A percentile compares a stretch with the other conserved stretches of the same genome.
Evolutionary conservation across 2,113 vertebrate genomes (phyloP).

Genomic region (Pavo muticus): DNA sequence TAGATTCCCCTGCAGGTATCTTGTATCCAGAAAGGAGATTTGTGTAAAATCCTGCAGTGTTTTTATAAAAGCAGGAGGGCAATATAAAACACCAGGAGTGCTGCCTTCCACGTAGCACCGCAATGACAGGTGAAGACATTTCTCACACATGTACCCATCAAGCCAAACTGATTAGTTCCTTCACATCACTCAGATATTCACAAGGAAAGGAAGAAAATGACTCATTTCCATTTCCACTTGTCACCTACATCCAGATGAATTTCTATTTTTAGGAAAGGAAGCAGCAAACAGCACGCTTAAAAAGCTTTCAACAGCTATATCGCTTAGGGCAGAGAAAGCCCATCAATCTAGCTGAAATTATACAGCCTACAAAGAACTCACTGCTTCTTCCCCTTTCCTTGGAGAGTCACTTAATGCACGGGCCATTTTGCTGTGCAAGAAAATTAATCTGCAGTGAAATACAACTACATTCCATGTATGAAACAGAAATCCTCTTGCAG

Average conservation of each 20-base stretch:
- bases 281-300: slow-evolving; percentile 27
- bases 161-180: slow-evolving; percentile 1
- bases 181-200: neutral
- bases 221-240: slow-evolving; percentile 62
- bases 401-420: neutral
- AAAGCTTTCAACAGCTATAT: slow-evolving; percentile 43
- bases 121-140: neutral
- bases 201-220: slow-evolving; percentile 45
- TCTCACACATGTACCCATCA: neutral
- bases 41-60: neutral
- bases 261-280: slow-evolving; percentile 66
- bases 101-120: neutral
- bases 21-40: neutral
- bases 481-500: neutral
- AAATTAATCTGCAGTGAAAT: neutral
- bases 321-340: slow-evolving; percentile 31
- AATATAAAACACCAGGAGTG: neutral
- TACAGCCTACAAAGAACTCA: slow-evolving; percentile 4
- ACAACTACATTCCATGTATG: neutral
- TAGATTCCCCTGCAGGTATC: neutral
- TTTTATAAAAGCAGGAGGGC: neutral
- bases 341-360: slow-evolving; percentile 50
- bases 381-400: neutral
- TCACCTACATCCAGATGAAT: slow-evolving; percentile 43
- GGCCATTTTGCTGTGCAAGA: neutral